Evolutionary conservation across 2,888 invertebrate genomes (phyloP), one percentile per base, ranked within the genome.

Genomic region (Temnothorax rugatulus): DNA sequence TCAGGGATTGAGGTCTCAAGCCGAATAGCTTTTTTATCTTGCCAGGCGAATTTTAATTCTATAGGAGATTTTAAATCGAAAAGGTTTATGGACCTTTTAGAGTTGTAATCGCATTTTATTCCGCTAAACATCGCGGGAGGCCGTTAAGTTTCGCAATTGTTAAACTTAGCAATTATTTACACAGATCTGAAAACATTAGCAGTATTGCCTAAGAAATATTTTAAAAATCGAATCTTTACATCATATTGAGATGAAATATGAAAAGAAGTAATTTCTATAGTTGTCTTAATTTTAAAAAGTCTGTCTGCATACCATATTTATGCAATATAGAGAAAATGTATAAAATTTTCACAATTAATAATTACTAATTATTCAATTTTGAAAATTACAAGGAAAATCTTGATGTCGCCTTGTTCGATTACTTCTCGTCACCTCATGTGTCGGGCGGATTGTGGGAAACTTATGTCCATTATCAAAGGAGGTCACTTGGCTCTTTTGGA

Each of bases 401-500:
- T 15, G 11, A n/a, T 41, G 47, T 41, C 5, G 29, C 34, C 50
- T 79, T 47, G 29, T 50, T 52, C 25, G n/a, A 66, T 68, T 50
- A 50, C 7, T 4, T 63, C n/a, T 73, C 13, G 15, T 50, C 15
- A 3, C 13, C 34, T 59, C 15, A 29, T 57, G 52, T 75, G 52
- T 41, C 41, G 21, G 41, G 47, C 41, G 47, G 44, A 84, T 81
- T 84, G 75, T 79, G 54, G 41, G 71, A 73, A 86, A 73, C 50
- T 54, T 15, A 54, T 66, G 61, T 50, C n/a, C 41, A 73, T 74
- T 84, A 86, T 86, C 76, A 44, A 86, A 84, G 29, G 54, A 75
- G 82, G 84, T 73, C 82, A 82, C 25, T 44, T 38, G 21, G 57
- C 25, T 63, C 68, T 75, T 86, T 68, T 61, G 68, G 82, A 69